These are phyloP conservation scores for Thymelicus acteon DNA, from an alignment of 2,888 invertebrate species.

Conservation along the genomic window DNA sequence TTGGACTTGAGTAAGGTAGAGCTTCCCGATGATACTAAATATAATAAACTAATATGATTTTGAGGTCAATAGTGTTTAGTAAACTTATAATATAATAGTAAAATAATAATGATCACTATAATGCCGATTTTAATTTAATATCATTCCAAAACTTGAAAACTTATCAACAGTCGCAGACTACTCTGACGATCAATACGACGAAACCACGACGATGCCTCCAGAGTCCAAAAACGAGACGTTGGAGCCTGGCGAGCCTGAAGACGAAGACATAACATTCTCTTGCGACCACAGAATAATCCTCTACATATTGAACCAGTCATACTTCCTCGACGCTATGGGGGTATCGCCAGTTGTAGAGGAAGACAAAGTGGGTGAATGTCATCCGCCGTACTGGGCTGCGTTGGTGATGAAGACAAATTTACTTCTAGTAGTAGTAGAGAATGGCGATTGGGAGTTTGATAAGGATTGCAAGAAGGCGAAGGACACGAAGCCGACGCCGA, in stretches of 20 bases:
- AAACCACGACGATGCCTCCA: constrained; percentile 51
- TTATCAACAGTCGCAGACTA: constrained; percentile 33
- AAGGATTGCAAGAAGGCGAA: constrained; percentile 81
- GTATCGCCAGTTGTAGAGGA: constrained; percentile 61
- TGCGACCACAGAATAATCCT: constrained; percentile 90
- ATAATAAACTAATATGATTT: no score
- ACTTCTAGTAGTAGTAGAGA: constrained; percentile 89
- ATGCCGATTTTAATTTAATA: no score
- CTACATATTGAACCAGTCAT: constrained; percentile 87
- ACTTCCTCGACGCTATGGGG: constrained; percentile 70
- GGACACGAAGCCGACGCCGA: constrained; percentile 82
- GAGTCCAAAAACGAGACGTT: constrained; percentile 52
- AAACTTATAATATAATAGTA: no score
- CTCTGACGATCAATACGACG: constrained; percentile 18
- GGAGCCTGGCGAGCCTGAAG: constrained; percentile 60
- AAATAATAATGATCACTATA: no score
- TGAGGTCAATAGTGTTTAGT: no score
- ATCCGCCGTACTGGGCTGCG: constrained; percentile 87
- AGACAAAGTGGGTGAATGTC: constrained; percentile 61
- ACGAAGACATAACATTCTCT: constrained; percentile 79
- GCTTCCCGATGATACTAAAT: no score
- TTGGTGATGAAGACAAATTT: constrained; percentile 91
- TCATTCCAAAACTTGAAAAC: not conserved
- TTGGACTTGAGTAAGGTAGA: no score
- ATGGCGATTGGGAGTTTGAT: constrained; percentile 51